Conservation (phyloP, 2,888 invertebrate genomes). For the Ceramica pisi region DNA sequence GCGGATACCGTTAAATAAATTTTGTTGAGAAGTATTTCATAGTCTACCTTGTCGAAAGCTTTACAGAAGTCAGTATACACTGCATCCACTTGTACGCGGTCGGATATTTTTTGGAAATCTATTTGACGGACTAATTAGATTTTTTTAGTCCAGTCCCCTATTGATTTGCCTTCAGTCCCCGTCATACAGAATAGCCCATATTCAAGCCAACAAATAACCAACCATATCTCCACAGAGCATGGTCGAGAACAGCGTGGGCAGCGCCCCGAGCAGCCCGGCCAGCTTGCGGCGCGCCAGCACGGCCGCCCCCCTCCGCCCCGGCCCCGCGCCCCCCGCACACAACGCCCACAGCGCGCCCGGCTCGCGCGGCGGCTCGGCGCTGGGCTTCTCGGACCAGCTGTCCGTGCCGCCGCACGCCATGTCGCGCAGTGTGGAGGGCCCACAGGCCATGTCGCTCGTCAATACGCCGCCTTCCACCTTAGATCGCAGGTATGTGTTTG, state of each 20-base stretch:
- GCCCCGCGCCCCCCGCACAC: constrained; percentile 53
- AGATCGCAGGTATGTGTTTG: constrained; percentile 87
- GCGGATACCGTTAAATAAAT: no score
- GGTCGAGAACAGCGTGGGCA: constrained; percentile 91
- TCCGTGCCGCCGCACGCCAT: constrained; percentile 80
- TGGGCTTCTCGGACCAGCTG: constrained; percentile 81
- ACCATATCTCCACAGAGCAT: constrained; percentile 72
- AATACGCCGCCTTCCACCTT: constrained; percentile 84
- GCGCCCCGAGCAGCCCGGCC: constrained; percentile 91
- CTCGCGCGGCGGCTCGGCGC: constrained; percentile 88
- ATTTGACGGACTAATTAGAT: no score
- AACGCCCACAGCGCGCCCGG: constrained; percentile 72
- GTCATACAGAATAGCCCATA: background rate
- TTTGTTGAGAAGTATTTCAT: no score
- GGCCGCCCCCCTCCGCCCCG: background rate
- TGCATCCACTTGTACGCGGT: no score
- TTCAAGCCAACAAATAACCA: background rate
- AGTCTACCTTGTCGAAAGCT: no score
- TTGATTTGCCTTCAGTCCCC: no score
- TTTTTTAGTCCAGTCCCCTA: no score
- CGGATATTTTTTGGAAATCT: no score
- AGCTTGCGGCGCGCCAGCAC: constrained; percentile 67
- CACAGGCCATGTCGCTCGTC: constrained; percentile 71
- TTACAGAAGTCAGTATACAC: no score
- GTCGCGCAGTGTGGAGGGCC: constrained; percentile 92